Evolutionary conservation across 2,888 invertebrate species (phyloP), one percentile per base, ranked within the genome.

Genomic region (Tortrix viridana): DNA sequence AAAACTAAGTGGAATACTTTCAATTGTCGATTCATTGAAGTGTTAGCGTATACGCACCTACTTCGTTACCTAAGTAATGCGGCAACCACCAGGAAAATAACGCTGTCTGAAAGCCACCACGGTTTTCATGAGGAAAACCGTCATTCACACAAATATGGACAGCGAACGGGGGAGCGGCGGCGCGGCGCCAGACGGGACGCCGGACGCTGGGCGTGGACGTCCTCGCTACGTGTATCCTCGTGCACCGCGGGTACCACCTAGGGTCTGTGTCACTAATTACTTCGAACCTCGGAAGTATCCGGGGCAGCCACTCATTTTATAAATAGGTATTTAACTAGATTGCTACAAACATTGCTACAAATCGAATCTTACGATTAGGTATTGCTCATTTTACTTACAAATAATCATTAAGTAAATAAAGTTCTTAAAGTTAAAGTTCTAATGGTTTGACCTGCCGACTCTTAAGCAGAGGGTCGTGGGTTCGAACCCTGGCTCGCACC

Each of bases 241-340:
- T 41, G 16, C 41, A 43, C 38, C 26, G 37, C 56, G 6, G 47
- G 41, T 41, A 26, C 47, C 60, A 38, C 53, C 48, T 54, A 54
- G 43, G 48, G 46, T 54, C 60, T 60, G 54, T 41, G 57, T 54
- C 54, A 60, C 60, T 54, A 26, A 48, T 54, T 16, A 54, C 54
- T 60, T 54, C 38, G 47, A 47, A 53, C 38, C n/a, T 26, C 46
- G 6, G 26, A 26, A 26, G 26, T 26, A 47, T n/a, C 47, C 38
- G 19, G 23, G 60, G 38, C 38, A 20, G 19, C 47, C 22, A 18
- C n/a, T n/a, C n/a, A n/a, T n/a, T n/a, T n/a, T n/a, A n/a, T n/a
- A n/a, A n/a, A n/a, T n/a, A n/a, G n/a, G n/a, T n/a, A n/a, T n/a
- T n/a, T n/a, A n/a, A n/a, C n/a, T n/a, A n/a, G n/a, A n/a, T n/a